These are phyloP conservation scores for Caenorhabditis sp. DNA, from an alignment of 2,888 invertebrate species.

Conservation along the genomic window DNA sequence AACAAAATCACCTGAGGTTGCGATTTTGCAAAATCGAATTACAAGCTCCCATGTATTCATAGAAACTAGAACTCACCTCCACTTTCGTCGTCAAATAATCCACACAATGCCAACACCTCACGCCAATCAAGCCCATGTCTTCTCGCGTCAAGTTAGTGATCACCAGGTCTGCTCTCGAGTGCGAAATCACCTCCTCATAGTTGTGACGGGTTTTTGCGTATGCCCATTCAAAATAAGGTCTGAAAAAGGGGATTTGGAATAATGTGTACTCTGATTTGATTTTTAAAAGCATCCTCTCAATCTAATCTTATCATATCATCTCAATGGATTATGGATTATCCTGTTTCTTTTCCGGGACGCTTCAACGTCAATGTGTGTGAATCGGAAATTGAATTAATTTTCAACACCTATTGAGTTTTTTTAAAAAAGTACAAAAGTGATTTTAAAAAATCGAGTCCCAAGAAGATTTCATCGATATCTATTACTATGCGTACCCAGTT, in stretches of 20 bases:
- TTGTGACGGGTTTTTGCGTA: constrained; percentile 51
- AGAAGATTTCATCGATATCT: not conserved
- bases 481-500: constrained; percentile 16
- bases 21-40: not conserved
- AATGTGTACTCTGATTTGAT: constrained; percentile 13
- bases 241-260: constrained; percentile 17
- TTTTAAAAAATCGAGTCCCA: too few relatives aligned
- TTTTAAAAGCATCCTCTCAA: constrained; percentile 16
- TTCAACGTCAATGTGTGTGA: not conserved
- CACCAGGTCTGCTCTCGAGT: constrained; percentile 51
- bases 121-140: constrained; percentile 76
- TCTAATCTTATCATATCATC: constrained; percentile 40
- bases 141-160: constrained; percentile 63
- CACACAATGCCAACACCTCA: constrained; percentile 77
- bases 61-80: constrained; percentile 34
- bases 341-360: not conserved
- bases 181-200: constrained; percentile 47
- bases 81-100: constrained; percentile 44
- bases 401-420: not conserved
- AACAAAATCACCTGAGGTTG: too few relatives aligned
- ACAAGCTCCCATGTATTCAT: not conserved
- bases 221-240: constrained; percentile 60
- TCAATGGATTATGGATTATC: constrained; percentile 6
- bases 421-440: constrained; percentile 16
- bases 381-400: constrained; percentile 1